Conservation (phyloP, 1,140 invertebrate genomes). For the Drosophila trapezifrons region DNA sequence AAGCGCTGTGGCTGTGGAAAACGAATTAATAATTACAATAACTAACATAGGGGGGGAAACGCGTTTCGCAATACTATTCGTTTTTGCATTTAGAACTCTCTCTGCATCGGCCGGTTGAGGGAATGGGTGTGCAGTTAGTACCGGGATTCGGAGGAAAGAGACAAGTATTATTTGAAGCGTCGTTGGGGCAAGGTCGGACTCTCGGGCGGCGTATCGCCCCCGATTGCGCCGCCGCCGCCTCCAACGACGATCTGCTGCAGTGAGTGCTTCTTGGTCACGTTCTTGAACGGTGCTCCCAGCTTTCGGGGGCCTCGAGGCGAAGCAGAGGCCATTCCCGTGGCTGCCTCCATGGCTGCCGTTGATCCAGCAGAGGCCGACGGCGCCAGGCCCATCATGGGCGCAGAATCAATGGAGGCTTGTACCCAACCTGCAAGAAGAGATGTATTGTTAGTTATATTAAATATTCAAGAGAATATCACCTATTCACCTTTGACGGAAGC, state of each 20-base stretch:
- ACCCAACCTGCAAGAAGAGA: slow-evolving; percentile 70
- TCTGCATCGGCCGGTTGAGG: slow-evolving; percentile 39
- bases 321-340: slow-evolving; percentile 54
- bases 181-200: slow-evolving; percentile 84
- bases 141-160: slow-evolving; percentile 39
- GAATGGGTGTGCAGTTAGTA: slow-evolving; percentile 69
- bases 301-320: slow-evolving; percentile 85
- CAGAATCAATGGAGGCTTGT: slow-evolving; percentile 77
- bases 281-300: slow-evolving; percentile 84
- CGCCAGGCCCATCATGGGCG: slow-evolving; percentile 62
- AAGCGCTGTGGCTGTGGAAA: slow-evolving; percentile 36
- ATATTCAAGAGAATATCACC: too few relatives aligned
- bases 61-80: slow-evolving; percentile 71
- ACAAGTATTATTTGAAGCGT: slow-evolving; percentile 75
- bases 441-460: not conserved
- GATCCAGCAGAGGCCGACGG: slow-evolving; percentile 75
- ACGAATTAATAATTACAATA: slow-evolving; percentile 71
- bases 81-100: slow-evolving; percentile 60
- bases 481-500: slow-evolving; percentile 74
- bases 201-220: slow-evolving; percentile 84
- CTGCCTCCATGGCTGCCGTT: slow-evolving; percentile 77
- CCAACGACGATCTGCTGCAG: slow-evolving; percentile 76
- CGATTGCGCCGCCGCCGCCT: slow-evolving; percentile 41
- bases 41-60: slow-evolving; percentile 64
- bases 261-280: slow-evolving; percentile 81